Evolutionary conservation across 1,140 invertebrate species (phyloP), one percentile per base, ranked within the genome.

Genomic region (Piezodorus guildinii): DNA sequence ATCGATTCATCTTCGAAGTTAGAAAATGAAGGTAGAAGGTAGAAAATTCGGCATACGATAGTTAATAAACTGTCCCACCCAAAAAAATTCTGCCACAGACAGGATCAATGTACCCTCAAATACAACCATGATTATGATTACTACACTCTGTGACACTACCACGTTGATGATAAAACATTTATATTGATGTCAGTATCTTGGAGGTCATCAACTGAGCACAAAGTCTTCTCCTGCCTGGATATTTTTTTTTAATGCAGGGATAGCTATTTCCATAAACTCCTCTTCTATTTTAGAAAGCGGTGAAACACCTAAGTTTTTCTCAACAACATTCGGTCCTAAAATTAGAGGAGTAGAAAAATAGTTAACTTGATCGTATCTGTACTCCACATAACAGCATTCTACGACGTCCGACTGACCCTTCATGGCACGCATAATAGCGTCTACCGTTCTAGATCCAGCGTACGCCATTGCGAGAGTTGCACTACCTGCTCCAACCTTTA

Each of bases 381-480:
- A 98, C 70, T 84, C 82, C 12, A 99, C 90, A 73, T 89, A 99
- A 3, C 93, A 84, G 76, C 94, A 98, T 77, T 99, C 95, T 21
- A 97, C 79, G 21, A 97, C 84, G 72, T 90, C 88, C 62, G 85
- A 78, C 72, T 95, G 90, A 43, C 95, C 95, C 63, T 87, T 87
- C 5, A 97, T 76, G 60, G 89, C 96, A 68, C 78, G 78, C 23
- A 89, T 82, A 63, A 96, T 75, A 1, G 90, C 87, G 67, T 85
- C 80, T 46, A 87, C 84, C 74, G 99, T 98, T 68, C 92, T 79
- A 15, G 94, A 94, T 51, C 93, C 96, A 63, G 96, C 95, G 76
- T 87, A 96, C 0, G 95, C 96, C 96, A 99, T 99, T 0, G 95
- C 98, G n/a, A 99, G 79, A 1, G 96, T 99, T 16, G 96, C 96